A percentile compares a stretch with the other conserved stretches of the same genome.
Conservation (phyloP, 2,113 vertebrate species). For the Ictalurus punctatus region DNA sequence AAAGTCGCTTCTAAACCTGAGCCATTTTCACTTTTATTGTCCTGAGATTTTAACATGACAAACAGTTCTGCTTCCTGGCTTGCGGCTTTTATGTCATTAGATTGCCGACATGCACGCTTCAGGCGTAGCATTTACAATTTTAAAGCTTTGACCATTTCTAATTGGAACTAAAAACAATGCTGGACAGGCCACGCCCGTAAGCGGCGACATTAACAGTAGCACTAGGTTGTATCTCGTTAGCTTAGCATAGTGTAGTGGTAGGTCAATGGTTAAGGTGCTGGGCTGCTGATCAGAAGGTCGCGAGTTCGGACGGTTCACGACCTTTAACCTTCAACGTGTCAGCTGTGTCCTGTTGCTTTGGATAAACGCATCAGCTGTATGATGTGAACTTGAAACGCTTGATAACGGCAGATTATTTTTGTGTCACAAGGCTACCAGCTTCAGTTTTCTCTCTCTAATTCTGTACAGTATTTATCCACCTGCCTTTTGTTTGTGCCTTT, state of each 20-base stretch:
- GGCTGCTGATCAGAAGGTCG: neutral
- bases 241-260: neutral
- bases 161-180: neutral
- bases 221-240: no score
- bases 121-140: neutral
- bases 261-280: neutral
- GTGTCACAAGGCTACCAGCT: slow-evolving; percentile 1
- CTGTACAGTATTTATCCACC: slow-evolving; percentile 9
- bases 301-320: neutral
- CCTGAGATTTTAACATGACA: neutral
- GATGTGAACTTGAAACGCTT: slow-evolving; percentile 9
- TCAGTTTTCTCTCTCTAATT: neutral
- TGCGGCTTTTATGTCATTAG: neutral
- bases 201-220: neutral
- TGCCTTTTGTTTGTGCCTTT: slow-evolving; percentile 31
- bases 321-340: neutral
- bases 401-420: neutral
- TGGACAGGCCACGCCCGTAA: neutral
- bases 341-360: neutral
- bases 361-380: neutral
- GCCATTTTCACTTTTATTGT: neutral
- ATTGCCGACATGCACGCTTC: neutral
- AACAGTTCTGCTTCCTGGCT: neutral
- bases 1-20: neutral
- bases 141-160: neutral